Percentiles rank a stretch among this genome's conserved stretches.
phyloP scores from a whole-genome alignment of 1,140 invertebrate genomes.

The Argopecten irradians region DNA sequence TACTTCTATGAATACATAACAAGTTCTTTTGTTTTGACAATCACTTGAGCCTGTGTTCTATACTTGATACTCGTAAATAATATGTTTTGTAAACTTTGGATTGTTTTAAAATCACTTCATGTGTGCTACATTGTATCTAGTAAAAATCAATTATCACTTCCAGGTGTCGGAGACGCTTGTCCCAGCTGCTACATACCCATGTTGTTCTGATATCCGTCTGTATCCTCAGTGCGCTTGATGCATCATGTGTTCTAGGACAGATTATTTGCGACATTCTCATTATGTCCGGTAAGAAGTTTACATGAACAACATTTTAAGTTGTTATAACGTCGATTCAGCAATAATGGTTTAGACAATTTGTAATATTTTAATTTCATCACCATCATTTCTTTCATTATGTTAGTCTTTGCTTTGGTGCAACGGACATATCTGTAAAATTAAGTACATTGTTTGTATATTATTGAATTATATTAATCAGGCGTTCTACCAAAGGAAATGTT shows the following conservation, averaged over 20 bases:
- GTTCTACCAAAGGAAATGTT: too few relatives aligned
- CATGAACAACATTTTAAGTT: neutral
- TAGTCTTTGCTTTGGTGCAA: too few relatives aligned
- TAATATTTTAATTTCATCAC: neutral
- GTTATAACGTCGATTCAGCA: neutral
- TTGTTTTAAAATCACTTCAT: too few relatives aligned
- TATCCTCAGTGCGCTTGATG: constrained; percentile 64
- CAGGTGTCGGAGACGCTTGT: constrained; percentile 68
- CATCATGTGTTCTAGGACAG: constrained; percentile 69
- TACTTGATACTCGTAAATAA: too few relatives aligned
- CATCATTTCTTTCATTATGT: neutral
- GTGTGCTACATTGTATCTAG: too few relatives aligned
- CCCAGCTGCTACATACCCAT: constrained; percentile 68
- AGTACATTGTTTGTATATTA: too few relatives aligned
- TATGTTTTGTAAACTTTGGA: too few relatives aligned
- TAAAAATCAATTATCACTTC: constrained; percentile 16
- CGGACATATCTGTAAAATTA: too few relatives aligned
- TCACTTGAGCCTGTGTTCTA: too few relatives aligned
- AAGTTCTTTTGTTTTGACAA: too few relatives aligned
- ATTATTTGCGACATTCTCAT: constrained; percentile 73
- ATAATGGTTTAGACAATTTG: neutral
- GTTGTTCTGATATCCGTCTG: constrained; percentile 67
- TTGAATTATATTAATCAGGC: too few relatives aligned
- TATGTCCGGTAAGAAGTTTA: constrained; percentile 64
- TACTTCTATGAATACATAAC: too few relatives aligned